Evolutionary conservation across 2,113 vertebrate species (phyloP), one percentile per base, ranked within the genome.

Genomic region (Rutilus rutilus): DNA sequence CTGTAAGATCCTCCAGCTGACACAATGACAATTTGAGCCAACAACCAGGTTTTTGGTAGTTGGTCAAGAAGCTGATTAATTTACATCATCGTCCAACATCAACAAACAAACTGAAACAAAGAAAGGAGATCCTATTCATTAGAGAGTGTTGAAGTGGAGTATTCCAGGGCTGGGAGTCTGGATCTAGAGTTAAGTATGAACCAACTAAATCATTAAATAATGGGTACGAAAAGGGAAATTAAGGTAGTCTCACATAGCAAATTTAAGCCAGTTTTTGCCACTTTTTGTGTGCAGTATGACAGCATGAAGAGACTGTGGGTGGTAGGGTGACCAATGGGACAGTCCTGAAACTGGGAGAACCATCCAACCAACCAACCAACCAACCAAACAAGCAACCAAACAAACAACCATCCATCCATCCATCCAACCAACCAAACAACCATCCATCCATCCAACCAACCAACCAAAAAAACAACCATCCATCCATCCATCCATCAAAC

Each of bases 91-190:
- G n/a, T n/a, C 57, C 33, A 42, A 60, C 19, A 3, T n/a, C 52
- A 6, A 25, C n/a, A 64, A 80, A 64, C 78, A 62, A 80, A 47
- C 39, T 74, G 71, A 80, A 64, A 60, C 33, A 80, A 80, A 64
- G n/a, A 7, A 59, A 57, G 30, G 30, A 78, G 52, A 39, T 57
- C 27, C 69, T 47, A 6, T 47, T 47, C 71, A 47, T 23, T 47
- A 14, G 42, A 14, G 42, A 45, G 23, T 15, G 23, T 8, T 47
- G 23, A 47, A 4, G 5, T 75, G 12, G 50, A 50, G 42, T 47
- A 17, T 50, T 75, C 10, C 45, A 75, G n/a, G 42, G 42, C 39
- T 12, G 4, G n/a, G 23, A 75, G 71, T 42, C n/a, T 15, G 12
- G 11, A 47, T 47, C 39, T 47, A 74, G 42, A 1, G 5, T 42